Percentiles rank a stretch among this genome's conserved stretches.
Evolutionary conservation across 2,797 vertebrate species (phyloP).

Genomic region (Sternarchorhynchus goeldii): DNA sequence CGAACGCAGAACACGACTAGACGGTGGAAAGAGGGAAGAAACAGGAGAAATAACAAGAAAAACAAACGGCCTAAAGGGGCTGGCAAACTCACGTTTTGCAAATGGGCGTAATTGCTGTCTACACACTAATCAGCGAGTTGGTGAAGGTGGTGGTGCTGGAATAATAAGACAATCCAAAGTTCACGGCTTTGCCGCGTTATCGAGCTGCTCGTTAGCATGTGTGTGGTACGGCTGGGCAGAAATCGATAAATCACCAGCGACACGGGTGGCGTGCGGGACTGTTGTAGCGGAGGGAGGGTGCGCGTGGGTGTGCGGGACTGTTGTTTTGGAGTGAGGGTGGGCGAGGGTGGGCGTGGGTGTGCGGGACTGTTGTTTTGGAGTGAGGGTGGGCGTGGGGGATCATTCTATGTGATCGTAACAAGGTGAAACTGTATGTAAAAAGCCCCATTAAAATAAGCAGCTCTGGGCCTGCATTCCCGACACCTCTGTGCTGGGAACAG

Average conservation of each 20-base stretch:
- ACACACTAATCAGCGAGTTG: slow-evolving; percentile 37
- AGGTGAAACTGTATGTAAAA: no score
- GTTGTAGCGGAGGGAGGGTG: no score
- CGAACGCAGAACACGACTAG: slow-evolving; percentile 25
- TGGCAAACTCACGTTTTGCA: slow-evolving; percentile 33
- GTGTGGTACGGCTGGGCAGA: slow-evolving; percentile 61
- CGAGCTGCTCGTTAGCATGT: slow-evolving; percentile 72
- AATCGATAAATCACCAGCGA: slow-evolving; percentile 72
- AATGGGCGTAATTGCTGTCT: slow-evolving; percentile 42
- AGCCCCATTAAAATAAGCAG: not conserved
- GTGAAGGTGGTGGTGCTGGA: slow-evolving; percentile 41
- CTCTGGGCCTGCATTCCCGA: not conserved
- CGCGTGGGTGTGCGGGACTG: no score
- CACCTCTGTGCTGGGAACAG: no score
- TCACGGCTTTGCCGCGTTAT: slow-evolving; percentile 65
- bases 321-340: no score
- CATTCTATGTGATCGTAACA: no score
- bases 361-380: no score
- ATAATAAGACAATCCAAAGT: slow-evolving; percentile 60
- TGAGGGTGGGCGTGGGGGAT: no score
- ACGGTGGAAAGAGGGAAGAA: slow-evolving; percentile 3
- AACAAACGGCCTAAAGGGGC: slow-evolving; percentile 29
- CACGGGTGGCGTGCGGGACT: slow-evolving; percentile 53
- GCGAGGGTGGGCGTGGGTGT: no score
- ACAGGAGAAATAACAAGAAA: slow-evolving; percentile 21